Base-by-base conservation (phyloP, 2,113 vertebrate genomes). In the Synchiropus splendidus region DNA sequence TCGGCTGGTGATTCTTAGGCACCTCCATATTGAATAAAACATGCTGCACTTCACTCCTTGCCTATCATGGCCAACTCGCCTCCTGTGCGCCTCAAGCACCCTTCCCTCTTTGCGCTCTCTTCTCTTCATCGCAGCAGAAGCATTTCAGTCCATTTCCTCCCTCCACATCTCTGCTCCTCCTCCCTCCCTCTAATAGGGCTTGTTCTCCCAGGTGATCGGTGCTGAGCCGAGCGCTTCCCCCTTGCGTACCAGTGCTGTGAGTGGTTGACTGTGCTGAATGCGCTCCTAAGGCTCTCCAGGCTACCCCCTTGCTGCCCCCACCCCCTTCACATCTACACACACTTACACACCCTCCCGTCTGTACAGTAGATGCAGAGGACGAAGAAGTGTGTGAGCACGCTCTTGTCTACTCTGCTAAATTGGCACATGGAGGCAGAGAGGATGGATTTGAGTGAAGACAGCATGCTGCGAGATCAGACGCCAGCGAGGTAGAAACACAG, bases 171-270 rank as follows among this genome's bases (percentile, higher is more conserved):
- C 39, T 48, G 35, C 34, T 47, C 30, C 39, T 48, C 12, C 55
- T 50, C 52, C 61, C 53, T 63, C 36, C 51, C 37, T 57, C 51
- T 73, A 70, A 67, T 45, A 58, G 55, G 18, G 39, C 43, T 51
- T 5, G 3, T 62, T 61, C 61, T 78, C 75, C 69, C 79, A 80
- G 79, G 67, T 78, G 72, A 81, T 72, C 53, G 10, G 36, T 57
- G 31, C 44, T 53, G 65, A 72, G 51, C 54, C 6, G 14, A 60
- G 53, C 10, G 21, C 70, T 51, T 39, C 51, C 64, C 59, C 43
- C 32, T 47, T 58, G 42, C 37, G 2, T 43, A 30, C 39, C 6
- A 51, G 51, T 56, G 54, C 69, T 15, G 31, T 74, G 69, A 79
- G 72, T 75, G 75, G 72, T 60, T 66, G 64, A 60, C 64, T 70